Conservation (phyloP, 64 coral and sea anemone species). For the Montipora foliosa region DNA sequence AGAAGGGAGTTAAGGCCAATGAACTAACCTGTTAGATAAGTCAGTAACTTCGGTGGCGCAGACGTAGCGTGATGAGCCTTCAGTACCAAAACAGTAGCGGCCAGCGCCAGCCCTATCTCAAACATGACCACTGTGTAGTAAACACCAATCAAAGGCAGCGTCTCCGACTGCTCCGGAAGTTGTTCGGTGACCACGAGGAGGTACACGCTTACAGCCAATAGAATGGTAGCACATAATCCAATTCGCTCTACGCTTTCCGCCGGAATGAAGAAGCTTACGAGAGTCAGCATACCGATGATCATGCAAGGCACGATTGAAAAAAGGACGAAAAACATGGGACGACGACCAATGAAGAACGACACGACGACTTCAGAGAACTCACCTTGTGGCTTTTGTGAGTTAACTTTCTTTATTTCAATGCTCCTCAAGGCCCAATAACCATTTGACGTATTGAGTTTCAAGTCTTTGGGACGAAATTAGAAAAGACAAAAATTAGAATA, state of each 20-base stretch:
- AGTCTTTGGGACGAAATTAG: neutral
- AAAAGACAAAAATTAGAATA: neutral
- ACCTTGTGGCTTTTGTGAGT: neutral
- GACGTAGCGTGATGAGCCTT: constrained; percentile 56
- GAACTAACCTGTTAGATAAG: constrained; percentile 7
- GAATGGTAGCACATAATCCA: constrained; percentile 65
- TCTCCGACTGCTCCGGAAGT: constrained; percentile 69
- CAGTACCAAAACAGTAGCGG: constrained; percentile 62
- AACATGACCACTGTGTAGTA: constrained; percentile 64
- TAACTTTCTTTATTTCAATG: neutral
- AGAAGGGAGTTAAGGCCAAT: neutral
- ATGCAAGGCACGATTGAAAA: constrained; percentile 61
- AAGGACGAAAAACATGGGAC: constrained; percentile 53
- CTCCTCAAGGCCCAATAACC: constrained; percentile 29
- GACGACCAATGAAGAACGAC: constrained; percentile 25
- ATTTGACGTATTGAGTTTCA: neutral
- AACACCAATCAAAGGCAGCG: constrained; percentile 62
- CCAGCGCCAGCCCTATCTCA: constrained; percentile 52
- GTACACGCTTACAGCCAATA: constrained; percentile 78
- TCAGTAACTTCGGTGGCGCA: neutral
- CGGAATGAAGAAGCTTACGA: constrained; percentile 65
- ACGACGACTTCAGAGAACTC: neutral
- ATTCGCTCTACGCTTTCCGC: constrained; percentile 69
- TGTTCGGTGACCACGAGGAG: constrained; percentile 38
- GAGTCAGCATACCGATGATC: constrained; percentile 42